Conservation (phyloP, 2,113 vertebrate genomes). For the Hyla sarda region DNA sequence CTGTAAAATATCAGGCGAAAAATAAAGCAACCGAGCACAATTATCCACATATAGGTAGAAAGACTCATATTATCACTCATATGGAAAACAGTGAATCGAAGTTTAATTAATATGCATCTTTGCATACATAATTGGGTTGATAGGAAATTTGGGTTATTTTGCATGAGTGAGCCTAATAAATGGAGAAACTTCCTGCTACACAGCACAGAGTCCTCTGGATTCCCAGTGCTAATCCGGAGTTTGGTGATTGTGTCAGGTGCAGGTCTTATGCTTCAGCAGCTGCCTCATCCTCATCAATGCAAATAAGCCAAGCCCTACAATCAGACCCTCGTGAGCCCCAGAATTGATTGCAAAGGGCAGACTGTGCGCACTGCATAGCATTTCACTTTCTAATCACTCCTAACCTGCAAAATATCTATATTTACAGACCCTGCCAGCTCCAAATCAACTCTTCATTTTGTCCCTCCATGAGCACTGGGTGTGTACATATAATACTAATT, state of each 20-base stretch:
- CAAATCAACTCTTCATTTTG: conserved; percentile 23
- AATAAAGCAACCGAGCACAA: neutral
- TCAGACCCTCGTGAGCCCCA: conserved; percentile 73
- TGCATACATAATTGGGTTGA: conserved; percentile 75
- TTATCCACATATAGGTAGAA: neutral
- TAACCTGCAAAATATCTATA: conserved; percentile 64
- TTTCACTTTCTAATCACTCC: conserved; percentile 76
- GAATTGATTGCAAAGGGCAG: conserved; percentile 78
- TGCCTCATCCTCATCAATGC: conserved; percentile 82
- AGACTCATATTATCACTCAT: conserved; percentile 66
- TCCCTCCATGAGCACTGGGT: neutral
- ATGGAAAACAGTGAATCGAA: conserved; percentile 68
- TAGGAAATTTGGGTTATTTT: conserved; percentile 81
- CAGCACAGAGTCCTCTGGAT: conserved; percentile 66
- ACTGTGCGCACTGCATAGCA: conserved; percentile 66
- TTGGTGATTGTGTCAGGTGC: conserved; percentile 76
- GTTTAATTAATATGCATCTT: conserved; percentile 74
- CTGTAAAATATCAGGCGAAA: neutral
- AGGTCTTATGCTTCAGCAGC: conserved; percentile 75
- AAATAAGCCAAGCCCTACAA: conserved; percentile 83
- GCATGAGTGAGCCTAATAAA: conserved; percentile 75
- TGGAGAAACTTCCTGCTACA: conserved; percentile 65
- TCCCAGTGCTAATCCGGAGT: conserved; percentile 73
- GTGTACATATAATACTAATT: conserved; percentile 19
- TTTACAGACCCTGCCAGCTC: neutral